A percentile compares a stretch with the other conserved stretches of the same genome.
Evolutionary conservation across 2,888 invertebrate species (phyloP).

Genomic region (Agrotis segetum): DNA sequence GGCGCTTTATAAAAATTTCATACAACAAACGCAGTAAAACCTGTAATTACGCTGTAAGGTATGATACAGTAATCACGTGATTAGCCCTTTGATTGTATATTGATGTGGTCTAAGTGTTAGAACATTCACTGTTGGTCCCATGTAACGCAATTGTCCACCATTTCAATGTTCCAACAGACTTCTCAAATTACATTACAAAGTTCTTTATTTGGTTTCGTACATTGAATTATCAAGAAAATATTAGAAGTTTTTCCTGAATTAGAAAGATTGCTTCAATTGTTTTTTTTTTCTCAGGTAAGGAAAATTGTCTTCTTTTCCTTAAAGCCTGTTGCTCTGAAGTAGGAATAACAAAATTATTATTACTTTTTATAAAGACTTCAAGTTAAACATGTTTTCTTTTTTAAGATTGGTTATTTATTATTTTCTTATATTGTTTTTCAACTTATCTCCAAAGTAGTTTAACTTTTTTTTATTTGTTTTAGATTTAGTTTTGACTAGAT

Average conservation of each 20-base stretch:
- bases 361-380: slow-evolving; percentile 13
- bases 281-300: slow-evolving; percentile 14
- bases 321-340: slow-evolving; percentile 42
- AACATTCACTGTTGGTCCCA: not conserved
- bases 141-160: slow-evolving; percentile 14
- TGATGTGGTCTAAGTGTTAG: no score
- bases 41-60: no score
- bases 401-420: slow-evolving; percentile 5
- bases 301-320: slow-evolving; percentile 27
- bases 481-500: not conserved
- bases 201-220: slow-evolving; percentile 44
- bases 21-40: no score
- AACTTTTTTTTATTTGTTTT: not conserved
- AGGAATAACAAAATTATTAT: slow-evolving; percentile 40
- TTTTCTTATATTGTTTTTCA: not conserved
- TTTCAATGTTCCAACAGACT: slow-evolving; percentile 24
- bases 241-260: slow-evolving; percentile 35
- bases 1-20: no score
- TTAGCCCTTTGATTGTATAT: no score
- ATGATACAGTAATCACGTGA: no score
- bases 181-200: slow-evolving; percentile 44
- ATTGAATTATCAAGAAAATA: slow-evolving; percentile 44
- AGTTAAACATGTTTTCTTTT: slow-evolving; percentile 19
- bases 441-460: slow-evolving; percentile 1
- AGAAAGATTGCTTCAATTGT: slow-evolving; percentile 41